Percentiles rank a stretch among this genome's conserved stretches.
Conservation (phyloP, 1,140 invertebrate genomes). For the Bombus confusus region DNA sequence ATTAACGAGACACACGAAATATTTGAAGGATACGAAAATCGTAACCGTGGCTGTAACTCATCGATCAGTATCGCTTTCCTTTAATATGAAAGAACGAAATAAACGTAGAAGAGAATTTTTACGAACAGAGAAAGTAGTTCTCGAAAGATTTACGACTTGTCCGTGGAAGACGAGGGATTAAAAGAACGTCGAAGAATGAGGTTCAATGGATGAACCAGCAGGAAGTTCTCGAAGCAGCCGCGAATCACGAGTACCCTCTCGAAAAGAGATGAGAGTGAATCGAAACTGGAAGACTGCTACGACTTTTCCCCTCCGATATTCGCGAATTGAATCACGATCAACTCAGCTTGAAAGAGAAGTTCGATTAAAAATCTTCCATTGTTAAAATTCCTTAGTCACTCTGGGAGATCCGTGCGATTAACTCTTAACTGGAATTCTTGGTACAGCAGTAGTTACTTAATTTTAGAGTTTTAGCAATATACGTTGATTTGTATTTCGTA, state of each 20-base stretch:
- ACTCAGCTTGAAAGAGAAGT: not conserved
- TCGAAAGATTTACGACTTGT: slow-evolving; percentile 29
- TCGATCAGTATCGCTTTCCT: not conserved
- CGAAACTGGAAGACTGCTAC: not conserved
- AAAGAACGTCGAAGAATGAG: slow-evolving; percentile 26
- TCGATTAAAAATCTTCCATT: not conserved
- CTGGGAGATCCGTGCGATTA: not conserved
- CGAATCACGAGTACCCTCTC: slow-evolving; percentile 20
- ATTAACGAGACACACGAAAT: too few species aligned
- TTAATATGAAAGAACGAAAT: not conserved
- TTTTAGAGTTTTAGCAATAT: too few species aligned
- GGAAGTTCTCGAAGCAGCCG: not conserved
- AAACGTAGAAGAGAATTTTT: not conserved
- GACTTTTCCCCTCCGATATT: not conserved
- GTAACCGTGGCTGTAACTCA: not conserved
- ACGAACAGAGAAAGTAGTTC: too few species aligned
- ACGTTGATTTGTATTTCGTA: too few species aligned
- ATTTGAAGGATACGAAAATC: too few species aligned
- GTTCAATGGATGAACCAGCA: slow-evolving; percentile 2
- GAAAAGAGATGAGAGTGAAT: not conserved
- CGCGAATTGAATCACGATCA: not conserved
- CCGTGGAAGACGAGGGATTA: not conserved
- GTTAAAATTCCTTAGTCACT: not conserved
- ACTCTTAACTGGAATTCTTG: not conserved
- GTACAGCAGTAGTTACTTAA: too few species aligned